Conservation (phyloP, 2,113 vertebrate genomes). For the Rhombomys opimus region DNA sequence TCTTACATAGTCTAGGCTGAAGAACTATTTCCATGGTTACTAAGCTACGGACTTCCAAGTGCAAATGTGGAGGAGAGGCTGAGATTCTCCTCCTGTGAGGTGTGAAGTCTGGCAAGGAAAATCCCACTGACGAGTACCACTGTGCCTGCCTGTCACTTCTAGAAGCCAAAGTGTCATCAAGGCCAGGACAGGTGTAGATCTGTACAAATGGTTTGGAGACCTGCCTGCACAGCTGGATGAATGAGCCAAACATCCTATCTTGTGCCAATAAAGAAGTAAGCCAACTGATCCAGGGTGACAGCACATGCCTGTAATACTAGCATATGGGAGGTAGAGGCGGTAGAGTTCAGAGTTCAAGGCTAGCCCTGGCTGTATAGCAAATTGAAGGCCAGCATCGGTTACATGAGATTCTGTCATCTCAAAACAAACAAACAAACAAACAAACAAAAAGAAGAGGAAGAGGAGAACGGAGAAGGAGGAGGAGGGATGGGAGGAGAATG, state of each 20-base stretch:
- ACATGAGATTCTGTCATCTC: neutral
- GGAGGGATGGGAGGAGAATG: neutral
- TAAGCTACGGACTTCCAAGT: neutral
- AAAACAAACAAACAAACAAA: neutral
- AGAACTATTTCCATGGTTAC: neutral
- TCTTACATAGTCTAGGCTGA: neutral
- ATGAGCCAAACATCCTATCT: neutral
- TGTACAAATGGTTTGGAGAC: neutral
- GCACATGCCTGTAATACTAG: neutral
- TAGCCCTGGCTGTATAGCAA: too few species aligned
- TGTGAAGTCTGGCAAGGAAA: conserved; percentile 30
- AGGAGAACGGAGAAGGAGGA: too few species aligned
- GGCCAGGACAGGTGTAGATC: neutral
- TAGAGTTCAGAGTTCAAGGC: neutral
- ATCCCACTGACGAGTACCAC: neutral
- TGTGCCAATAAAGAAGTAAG: neutral
- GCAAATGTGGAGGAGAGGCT: neutral
- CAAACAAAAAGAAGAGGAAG: neutral
- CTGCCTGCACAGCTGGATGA: neutral
- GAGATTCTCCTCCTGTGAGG: neutral
- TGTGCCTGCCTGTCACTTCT: neutral
- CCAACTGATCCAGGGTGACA: too few species aligned
- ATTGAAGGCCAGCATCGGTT: neutral
- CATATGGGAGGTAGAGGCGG: neutral
- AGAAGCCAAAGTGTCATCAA: neutral